Base-by-base conservation (phyloP, 2,888 invertebrate genomes). In the Asteroscopus sphinx region DNA sequence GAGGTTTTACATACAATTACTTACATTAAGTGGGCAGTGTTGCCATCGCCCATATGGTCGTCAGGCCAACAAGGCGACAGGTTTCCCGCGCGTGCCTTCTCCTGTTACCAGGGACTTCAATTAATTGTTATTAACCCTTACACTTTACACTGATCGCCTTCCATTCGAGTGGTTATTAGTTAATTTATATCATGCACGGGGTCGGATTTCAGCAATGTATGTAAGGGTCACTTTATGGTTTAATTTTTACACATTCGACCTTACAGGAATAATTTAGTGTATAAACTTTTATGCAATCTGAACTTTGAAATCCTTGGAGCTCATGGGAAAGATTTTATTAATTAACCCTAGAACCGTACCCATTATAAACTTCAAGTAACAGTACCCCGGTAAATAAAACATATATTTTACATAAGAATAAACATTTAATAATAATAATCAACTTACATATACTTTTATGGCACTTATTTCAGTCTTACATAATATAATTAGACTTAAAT, bases 101-200 rank as follows among this genome's bases (percentile, higher is more conserved):
- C 83, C 49, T 35, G 80, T 89, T 89, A 62, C 69, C 69, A 80
- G 83, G 82, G 91, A 88, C 91, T 92, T 91, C 90, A 90, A 77
- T 91, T 92, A 90, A 92, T 92, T 92, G 86, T 85, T 86, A 89
- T 88, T 87, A 83, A 81, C 88, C 86, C 87, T 85, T 85, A 72
- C 72, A 57, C 62, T 68, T 85, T 85, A 72, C 72, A 57, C 62
- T 68, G 65, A 71, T 73, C 77, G 73, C 64, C 69, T 80, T 79
- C 73, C 78, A 62, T 78, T 80, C 69, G 77, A 81, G 66, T 83
- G 56, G 59, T 62, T 72, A 67, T 64, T 59, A 46, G 51, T 28
- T 70, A 41, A 44, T 83, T 70, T 71, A 68, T 77, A 83, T 86
- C 87, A 85, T 80, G 83, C 82, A 79, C 70, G 53, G 84, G 76